phyloP scores from a whole-genome alignment of 2,113 vertebrate species.

The Oceanites oceanicus region DNA sequence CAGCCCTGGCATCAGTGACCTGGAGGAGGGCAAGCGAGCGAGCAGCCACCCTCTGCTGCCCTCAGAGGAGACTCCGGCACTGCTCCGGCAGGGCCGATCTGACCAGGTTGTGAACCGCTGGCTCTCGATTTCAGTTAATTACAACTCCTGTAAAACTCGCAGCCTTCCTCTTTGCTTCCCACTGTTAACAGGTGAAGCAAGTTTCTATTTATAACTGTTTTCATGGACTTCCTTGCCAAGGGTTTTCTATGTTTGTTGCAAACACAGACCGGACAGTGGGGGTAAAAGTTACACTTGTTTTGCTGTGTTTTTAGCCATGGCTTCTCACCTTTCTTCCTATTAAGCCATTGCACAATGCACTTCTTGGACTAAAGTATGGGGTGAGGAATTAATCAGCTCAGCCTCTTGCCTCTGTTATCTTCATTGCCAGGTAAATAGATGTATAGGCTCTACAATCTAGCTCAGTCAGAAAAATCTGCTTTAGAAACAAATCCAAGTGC shows the following conservation, averaged over 20 bases:
- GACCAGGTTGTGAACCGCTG: not conserved
- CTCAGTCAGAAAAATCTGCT: not conserved
- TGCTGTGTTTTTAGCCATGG: not conserved
- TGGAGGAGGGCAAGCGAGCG: not conserved
- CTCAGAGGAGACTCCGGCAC: accelerated
- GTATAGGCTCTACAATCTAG: not conserved
- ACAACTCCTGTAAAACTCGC: not conserved
- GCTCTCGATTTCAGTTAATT: not conserved
- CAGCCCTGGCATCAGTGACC: too few relatives aligned
- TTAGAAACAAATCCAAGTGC: not conserved
- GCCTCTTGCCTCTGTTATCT: not conserved
- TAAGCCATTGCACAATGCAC: not conserved
- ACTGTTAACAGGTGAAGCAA: not conserved
- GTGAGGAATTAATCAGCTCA: not conserved
- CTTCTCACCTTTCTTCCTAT: not conserved
- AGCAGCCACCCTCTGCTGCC: not conserved
- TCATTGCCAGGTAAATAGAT: not conserved
- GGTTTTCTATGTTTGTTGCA: not conserved
- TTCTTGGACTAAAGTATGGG: not conserved
- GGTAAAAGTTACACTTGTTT: not conserved
- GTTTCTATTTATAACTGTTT: not conserved
- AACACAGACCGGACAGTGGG: not conserved
- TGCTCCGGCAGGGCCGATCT: too few relatives aligned
- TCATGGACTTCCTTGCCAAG: not conserved
- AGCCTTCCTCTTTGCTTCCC: not conserved